Evolutionary conservation across 2,888 invertebrate species (phyloP), one percentile per base, ranked within the genome.

Genomic region (Cosmia pyralina): DNA sequence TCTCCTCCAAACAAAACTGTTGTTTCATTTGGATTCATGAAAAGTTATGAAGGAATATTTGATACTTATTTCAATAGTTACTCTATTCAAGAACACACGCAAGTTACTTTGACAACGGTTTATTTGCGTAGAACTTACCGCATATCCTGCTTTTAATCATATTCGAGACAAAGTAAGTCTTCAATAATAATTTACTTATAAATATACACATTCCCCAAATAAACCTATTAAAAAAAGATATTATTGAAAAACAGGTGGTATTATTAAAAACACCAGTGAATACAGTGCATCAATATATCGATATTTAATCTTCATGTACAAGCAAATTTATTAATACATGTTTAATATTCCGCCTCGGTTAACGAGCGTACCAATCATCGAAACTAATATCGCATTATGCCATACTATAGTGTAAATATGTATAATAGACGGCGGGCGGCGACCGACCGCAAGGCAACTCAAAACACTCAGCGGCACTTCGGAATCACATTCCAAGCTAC

Each of bases 291-390:
- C 97, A 97, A 97, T 97, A 97, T 97, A 97, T 96, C 86, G 96
- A 97, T 97, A 97, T 97, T 97, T 97, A 97, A 97, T 97, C 96
- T 97, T 97, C 97, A 97, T 97, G 97, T 97, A 97, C 97, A 97
- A 97, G 97, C 97, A 97, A 97, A 94, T 97, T 97, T 97, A 97
- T 97, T 96, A 97, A 94, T 96, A 96, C 96, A 95, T 94, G 93
- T 94, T 94, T 90, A 90, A 93, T 93, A 92, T 91, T 94, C 90
- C 91, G 91, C 86, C 91, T 92, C 91, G 90, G 88, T 90, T 87
- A 86, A 90, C 93, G 93, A 92, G 92, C 92, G 90, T 88, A 89
- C 90, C 92, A 90, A 91, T 91, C 88, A 91, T 91, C 87, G 87
- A 93, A 94, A 94, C 91, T 88, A 93, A 94, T 92, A 93, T 93